Conservation (phyloP, 2,113 vertebrate genomes). For the Megaleporinus macrocephalus region DNA sequence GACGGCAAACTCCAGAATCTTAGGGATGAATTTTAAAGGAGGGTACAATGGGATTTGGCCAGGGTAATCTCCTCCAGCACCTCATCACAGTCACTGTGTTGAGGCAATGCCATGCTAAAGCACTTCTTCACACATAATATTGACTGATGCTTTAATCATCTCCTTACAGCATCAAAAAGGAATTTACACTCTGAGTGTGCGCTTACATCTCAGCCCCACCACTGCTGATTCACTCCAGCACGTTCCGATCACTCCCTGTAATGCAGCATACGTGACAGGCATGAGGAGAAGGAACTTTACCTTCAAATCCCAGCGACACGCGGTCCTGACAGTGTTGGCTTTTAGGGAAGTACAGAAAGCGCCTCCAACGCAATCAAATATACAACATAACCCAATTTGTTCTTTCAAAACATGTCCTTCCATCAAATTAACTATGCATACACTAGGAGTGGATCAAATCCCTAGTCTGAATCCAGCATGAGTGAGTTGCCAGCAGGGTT, state of each 20-base stretch:
- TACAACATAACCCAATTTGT: neutral
- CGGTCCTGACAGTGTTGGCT: neutral
- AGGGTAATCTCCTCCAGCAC: slow-evolving; percentile 31
- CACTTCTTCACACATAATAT: slow-evolving; percentile 30
- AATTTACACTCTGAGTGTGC: slow-evolving; percentile 24
- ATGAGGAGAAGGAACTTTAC: neutral
- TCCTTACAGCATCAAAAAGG: slow-evolving; percentile 24
- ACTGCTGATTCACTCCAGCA: slow-evolving; percentile 9
- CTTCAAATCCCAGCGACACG: neutral
- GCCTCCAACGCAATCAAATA: neutral
- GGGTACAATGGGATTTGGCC: neutral
- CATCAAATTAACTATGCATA: neutral
- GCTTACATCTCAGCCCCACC: slow-evolving; percentile 9
- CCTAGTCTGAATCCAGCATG: neutral
- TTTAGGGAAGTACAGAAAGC: neutral
- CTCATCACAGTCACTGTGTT: neutral
- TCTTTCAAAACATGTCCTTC: neutral
- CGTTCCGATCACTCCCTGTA: neutral
- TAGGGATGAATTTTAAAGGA: neutral
- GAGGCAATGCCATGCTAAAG: slow-evolving; percentile 21
- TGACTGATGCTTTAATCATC: slow-evolving; percentile 44
- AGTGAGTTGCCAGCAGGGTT: neutral
- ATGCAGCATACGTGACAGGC: slow-evolving; percentile 5
- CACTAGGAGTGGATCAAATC: neutral
- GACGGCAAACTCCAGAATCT: neutral